Base-by-base conservation (phyloP, 1,140 invertebrate species). In the Drosophila bocqueti region DNA sequence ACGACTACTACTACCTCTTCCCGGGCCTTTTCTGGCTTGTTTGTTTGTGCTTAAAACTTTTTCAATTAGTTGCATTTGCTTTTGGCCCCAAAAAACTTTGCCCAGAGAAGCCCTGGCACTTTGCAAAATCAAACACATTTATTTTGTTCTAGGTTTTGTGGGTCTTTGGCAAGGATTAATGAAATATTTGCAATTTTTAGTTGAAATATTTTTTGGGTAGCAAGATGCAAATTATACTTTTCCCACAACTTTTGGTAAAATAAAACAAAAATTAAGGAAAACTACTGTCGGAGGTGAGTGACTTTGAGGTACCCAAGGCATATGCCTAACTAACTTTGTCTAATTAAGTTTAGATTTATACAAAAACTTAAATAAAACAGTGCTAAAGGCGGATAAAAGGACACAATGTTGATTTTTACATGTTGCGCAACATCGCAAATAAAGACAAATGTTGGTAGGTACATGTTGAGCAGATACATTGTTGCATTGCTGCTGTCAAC, bases 61-160 rank as follows among this genome's bases (percentile, higher is more conserved):
- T 86, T 86, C 83, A 86, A 86, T 86, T 86, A 86, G 69, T 65
- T 68, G 45, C 67, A 71, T 81, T 71, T 59, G 69, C 66, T 80
- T 83, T 82, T 45, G 76, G 67, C 40, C 47, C 36, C 45, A 24
- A 61, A 82, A 86, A 55, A 73, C 58, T 86, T 85, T 63, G 24
- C 60, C 29, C 26, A 71, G 54, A 65, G 54, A 78, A 71, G 54
- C 47, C 52, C 24, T 24, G 65, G 57, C 66, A 58, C 60, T 57
- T 47, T 66, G 31, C 54, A 63, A 50, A 62, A 68, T 47, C 63
- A 57, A 63, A 60, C 54, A 24, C 15, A 24, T 38, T 55, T 75
- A 36, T 43, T 34, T 49, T 49, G 4, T 45, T 45, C 6, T 52
- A 2, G 38, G 3, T 31, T 60, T 52, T 58, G 18, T 55, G 40